Conservation (phyloP, 2,113 vertebrate genomes). For the Drymodes brunneopygia region DNA sequence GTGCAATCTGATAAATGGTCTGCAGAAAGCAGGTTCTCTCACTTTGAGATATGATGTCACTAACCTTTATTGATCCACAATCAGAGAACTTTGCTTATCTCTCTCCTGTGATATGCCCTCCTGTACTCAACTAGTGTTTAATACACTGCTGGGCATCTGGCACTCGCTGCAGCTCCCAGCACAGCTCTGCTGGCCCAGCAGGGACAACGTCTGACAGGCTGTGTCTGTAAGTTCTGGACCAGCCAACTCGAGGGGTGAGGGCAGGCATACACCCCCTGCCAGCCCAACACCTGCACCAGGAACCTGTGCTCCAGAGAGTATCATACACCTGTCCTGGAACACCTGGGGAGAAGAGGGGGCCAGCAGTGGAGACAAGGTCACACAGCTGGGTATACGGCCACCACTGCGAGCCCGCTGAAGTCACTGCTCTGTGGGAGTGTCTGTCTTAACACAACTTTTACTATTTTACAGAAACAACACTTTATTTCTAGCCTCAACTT, state of each 20-base stretch:
- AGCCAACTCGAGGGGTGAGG: background rate
- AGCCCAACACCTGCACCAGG: background rate
- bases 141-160: conserved; percentile 81
- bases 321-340: rapidly evolving
- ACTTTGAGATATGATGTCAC: conserved; percentile 98
- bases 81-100: conserved; percentile 91
- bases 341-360: too few relatives aligned
- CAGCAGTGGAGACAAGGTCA: rapidly evolving
- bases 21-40: conserved; percentile 90
- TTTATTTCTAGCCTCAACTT: background rate
- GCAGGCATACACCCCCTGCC: rapidly evolving
- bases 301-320: background rate
- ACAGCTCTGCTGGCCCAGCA: conserved; percentile 57
- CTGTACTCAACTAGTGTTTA: conserved; percentile 90
- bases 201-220: conserved; percentile 69
- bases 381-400: rapidly evolving
- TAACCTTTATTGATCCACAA: conserved; percentile 98
- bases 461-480: background rate
- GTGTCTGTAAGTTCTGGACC: background rate
- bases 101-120: conserved; percentile 90
- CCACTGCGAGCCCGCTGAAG: background rate
- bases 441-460: background rate
- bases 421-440: background rate
- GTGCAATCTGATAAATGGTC: conserved; percentile 87
- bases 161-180: conserved; percentile 79